Evolutionary conservation across 2,113 vertebrate species (phyloP).

Genomic region (Archocentrus centrarchus): DNA sequence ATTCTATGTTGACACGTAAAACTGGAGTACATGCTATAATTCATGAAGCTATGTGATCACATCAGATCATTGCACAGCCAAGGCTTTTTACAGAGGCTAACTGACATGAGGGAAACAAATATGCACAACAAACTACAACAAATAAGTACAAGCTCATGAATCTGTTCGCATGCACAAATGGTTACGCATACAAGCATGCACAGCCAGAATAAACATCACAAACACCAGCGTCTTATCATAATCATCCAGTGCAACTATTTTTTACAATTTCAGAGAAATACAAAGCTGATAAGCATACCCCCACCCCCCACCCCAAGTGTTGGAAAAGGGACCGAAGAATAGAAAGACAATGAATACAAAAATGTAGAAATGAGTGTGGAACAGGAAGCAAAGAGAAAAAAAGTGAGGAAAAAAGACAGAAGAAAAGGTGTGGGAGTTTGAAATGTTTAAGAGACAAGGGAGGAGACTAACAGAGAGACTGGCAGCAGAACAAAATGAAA

Average conservation of each 20-base stretch:
- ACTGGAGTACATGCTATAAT: not conserved
- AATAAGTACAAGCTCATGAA: slow-evolving; percentile 12
- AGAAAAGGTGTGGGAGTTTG: slow-evolving; percentile 25
- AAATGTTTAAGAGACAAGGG: slow-evolving; percentile 33
- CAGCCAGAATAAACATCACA: slow-evolving; percentile 82
- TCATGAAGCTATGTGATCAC: no score
- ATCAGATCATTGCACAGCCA: not conserved
- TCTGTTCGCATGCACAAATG: not conserved
- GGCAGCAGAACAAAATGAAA: slow-evolving; percentile 71
- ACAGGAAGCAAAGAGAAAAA: not conserved
- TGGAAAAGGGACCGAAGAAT: not conserved
- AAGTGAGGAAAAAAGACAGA: not conserved
- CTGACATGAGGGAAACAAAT: not conserved
- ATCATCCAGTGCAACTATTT: slow-evolving; percentile 32
- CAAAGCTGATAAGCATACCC: slow-evolving; percentile 42
- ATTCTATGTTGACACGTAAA: not conserved
- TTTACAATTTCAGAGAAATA: slow-evolving; percentile 60
- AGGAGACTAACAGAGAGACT: slow-evolving; percentile 17
- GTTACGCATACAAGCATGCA: slow-evolving; percentile 34
- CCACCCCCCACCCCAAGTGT: not conserved
- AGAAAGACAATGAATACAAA: slow-evolving; percentile 4
- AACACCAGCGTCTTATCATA: slow-evolving; percentile 32
- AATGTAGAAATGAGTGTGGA: not conserved
- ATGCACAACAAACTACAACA: not conserved
- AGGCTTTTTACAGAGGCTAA: not conserved